These are phyloP conservation scores for Dexiosoma caninum DNA, from an alignment of 2,888 invertebrate species.

Conservation along the genomic window DNA sequence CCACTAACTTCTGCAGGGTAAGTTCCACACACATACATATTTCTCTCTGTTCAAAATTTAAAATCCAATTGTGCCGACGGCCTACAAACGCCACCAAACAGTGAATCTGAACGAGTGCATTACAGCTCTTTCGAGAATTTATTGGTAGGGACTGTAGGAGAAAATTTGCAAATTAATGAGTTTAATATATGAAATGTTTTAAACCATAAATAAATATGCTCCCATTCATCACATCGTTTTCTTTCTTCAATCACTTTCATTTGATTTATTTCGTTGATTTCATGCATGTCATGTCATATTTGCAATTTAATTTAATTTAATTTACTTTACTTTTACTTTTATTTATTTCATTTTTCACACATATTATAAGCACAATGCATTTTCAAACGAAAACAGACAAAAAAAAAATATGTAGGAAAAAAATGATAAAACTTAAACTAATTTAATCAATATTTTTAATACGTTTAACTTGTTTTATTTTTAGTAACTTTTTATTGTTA, in stretches of 20 bases:
- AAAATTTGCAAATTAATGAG: no score
- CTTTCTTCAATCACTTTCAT: slow-evolving; percentile 7
- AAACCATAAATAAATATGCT: not conserved
- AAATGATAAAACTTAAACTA: not conserved
- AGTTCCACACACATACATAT: no score
- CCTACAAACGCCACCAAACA: no score
- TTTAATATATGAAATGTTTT: no score
- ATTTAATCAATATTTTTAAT: slow-evolving; percentile 34
- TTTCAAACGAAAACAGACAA: not conserved
- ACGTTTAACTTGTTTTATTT: not conserved
- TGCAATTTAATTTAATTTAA: slow-evolving; percentile 2
- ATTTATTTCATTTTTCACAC: slow-evolving; percentile 16
- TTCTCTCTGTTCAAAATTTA: no score
- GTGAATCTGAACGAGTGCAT: no score
- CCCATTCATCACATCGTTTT: not conserved
- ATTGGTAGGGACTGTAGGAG: no score
- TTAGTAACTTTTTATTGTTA: no score
- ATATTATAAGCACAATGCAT: slow-evolving; percentile 28
- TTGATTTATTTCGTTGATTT: not conserved
- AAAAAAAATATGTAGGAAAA: not conserved
- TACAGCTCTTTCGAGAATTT: no score
- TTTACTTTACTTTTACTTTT: slow-evolving; percentile 29
- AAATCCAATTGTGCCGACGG: no score
- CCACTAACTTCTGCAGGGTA: no score
- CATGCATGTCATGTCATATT: not conserved